Evolutionary conservation across 2,888 invertebrate genomes (phyloP).

Genomic region (Diabrotica balteata): DNA sequence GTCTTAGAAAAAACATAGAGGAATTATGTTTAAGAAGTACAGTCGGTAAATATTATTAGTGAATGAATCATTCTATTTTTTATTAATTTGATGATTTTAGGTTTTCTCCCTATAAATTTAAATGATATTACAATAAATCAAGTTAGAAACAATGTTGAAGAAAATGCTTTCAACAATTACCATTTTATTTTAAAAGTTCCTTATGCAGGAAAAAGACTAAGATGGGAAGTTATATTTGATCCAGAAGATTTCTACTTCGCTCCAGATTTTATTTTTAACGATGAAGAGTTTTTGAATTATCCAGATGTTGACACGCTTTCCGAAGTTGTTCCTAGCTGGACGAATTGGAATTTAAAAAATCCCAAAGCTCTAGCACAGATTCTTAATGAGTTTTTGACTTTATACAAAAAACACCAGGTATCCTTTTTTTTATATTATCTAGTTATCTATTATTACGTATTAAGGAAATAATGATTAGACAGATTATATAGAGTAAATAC

Average conservation of each 20-base stretch:
- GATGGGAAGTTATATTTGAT: constrained; percentile 77
- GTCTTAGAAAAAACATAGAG: constrained; percentile 44
- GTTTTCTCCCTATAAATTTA: constrained; percentile 37
- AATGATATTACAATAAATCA: constrained; percentile 32
- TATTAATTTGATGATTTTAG: constrained; percentile 35
- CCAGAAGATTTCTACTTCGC: constrained; percentile 62
- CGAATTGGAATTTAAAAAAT: constrained; percentile 70
- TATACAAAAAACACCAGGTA: constrained; percentile 73
- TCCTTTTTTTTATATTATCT: not conserved
- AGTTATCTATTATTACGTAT: too few relatives aligned
- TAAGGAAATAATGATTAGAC: too few relatives aligned
- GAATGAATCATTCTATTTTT: not conserved
- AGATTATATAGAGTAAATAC: too few relatives aligned
- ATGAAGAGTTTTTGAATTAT: constrained; percentile 70
- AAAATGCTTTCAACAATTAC: constrained; percentile 34
- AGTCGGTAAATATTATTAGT: constrained; percentile 41
- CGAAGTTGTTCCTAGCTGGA: constrained; percentile 66
- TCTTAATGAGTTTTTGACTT: constrained; percentile 67
- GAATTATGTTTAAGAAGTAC: constrained; percentile 43
- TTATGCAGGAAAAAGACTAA: constrained; percentile 71
- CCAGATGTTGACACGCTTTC: constrained; percentile 65
- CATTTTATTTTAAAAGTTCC: constrained; percentile 72
- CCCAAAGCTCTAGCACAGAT: constrained; percentile 67
- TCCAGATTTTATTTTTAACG: constrained; percentile 80
- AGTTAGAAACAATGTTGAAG: constrained; percentile 21